Evolutionary conservation across 2,797 vertebrate genomes (phyloP).

Genomic region (Coccyzus lansbergi): DNA sequence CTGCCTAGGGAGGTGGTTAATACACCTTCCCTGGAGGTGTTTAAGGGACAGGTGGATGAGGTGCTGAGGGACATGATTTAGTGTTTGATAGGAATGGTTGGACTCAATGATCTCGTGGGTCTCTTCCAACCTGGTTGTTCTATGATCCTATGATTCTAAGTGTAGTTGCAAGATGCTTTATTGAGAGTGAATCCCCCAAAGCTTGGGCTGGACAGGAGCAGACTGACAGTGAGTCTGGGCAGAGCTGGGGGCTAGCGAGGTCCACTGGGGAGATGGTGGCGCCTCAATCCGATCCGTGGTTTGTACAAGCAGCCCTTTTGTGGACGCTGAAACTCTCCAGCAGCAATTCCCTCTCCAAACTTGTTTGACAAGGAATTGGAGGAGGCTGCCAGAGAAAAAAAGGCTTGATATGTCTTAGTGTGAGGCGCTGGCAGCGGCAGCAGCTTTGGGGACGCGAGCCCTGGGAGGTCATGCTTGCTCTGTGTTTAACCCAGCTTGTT

Average conservation of each 20-base stretch:
- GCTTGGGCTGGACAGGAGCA: neutral
- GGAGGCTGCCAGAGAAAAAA: neutral
- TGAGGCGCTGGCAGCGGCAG: fast-evolving
- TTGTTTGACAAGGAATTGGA: conserved; percentile 17
- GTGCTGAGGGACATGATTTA: no score
- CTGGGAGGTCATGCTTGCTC: neutral
- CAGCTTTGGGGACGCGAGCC: neutral
- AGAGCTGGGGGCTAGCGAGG: neutral
- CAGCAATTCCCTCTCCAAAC: conserved; percentile 3
- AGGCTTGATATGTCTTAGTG: fast-evolving
- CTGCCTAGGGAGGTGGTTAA: no score
- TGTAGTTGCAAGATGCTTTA: neutral
- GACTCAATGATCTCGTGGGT: no score
- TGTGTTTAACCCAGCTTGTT: neutral
- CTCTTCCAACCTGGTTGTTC: no score
- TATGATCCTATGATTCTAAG: no score
- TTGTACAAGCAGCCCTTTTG: neutral
- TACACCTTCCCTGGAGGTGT: no score
- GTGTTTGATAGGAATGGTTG: no score
- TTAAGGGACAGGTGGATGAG: no score
- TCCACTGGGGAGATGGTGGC: neutral
- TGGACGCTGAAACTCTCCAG: neutral
- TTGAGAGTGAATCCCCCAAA: neutral
- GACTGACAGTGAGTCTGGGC: fast-evolving
- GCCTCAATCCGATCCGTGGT: neutral